phyloP scores from a whole-genome alignment of 2,113 vertebrate species.

The Anhinga rufa region DNA sequence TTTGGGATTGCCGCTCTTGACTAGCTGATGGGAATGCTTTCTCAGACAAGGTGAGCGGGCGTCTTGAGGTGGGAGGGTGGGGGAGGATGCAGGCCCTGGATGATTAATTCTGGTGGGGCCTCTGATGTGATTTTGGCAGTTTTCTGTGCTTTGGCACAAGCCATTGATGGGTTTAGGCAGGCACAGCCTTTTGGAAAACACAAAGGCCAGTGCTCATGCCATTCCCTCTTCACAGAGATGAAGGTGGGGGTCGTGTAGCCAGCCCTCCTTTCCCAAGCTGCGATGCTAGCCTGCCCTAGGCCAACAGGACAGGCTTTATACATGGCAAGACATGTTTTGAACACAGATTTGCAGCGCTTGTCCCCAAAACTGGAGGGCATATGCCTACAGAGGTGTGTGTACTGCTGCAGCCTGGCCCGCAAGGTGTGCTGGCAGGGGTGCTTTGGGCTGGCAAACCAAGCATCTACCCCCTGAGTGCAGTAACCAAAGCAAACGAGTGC shows the following conservation, averaged over 20 bases:
- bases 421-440: neutral
- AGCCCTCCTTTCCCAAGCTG: neutral
- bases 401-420: neutral
- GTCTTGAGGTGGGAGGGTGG: too few species aligned
- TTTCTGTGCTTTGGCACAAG: neutral
- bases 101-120: neutral
- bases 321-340: neutral
- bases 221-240: neutral
- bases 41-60: neutral
- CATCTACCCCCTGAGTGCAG: neutral
- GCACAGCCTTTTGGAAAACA: neutral
- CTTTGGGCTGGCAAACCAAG: neutral
- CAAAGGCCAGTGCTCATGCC: neutral
- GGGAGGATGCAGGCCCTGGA: neutral
- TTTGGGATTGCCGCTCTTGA: accelerated
- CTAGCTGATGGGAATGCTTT: neutral
- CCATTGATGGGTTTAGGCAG: neutral
- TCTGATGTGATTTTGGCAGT: neutral
- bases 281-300: accelerated
- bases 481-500: neutral
- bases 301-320: neutral
- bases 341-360: neutral
- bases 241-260: neutral
- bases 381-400: accelerated
- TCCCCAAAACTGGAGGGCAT: neutral